Percentiles rank a stretch among this genome's conserved stretches.
These are phyloP conservation scores for Passer domesticus DNA, from an alignment of 2,113 vertebrate species.

Conservation along the genomic window DNA sequence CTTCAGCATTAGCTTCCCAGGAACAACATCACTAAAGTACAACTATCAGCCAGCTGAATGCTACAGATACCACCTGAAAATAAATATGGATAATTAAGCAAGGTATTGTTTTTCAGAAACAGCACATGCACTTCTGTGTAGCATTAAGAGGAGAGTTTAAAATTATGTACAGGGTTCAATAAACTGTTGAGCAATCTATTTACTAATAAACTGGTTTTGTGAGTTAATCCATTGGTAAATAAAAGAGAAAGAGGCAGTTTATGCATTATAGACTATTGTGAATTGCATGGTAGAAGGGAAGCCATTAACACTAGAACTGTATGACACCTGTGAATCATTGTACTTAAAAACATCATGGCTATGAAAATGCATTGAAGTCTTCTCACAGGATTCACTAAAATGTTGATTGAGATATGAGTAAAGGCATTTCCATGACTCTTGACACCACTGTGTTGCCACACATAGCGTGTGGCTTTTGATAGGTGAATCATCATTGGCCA, in stretches of 20 bases:
- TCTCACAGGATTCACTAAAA: not conserved
- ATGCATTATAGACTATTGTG: not conserved
- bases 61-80: not conserved
- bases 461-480: not conserved
- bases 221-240: not conserved
- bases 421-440: not conserved
- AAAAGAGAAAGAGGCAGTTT: not conserved
- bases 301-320: not conserved
- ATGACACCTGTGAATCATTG: not conserved
- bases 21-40: not conserved
- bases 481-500: not conserved
- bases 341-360: not conserved
- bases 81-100: not conserved
- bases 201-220: not conserved
- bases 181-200: not conserved
- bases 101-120: not conserved
- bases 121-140: not conserved
- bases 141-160: not conserved
- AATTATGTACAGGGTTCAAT: not conserved
- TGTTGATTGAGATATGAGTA: not conserved
- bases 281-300: not conserved
- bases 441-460: not conserved
- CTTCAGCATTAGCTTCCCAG: conserved; percentile 9
- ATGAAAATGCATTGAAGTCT: not conserved
- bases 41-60: not conserved